Conservation (phyloP, 2,888 invertebrate species). For the Andrena trimmerana region DNA sequence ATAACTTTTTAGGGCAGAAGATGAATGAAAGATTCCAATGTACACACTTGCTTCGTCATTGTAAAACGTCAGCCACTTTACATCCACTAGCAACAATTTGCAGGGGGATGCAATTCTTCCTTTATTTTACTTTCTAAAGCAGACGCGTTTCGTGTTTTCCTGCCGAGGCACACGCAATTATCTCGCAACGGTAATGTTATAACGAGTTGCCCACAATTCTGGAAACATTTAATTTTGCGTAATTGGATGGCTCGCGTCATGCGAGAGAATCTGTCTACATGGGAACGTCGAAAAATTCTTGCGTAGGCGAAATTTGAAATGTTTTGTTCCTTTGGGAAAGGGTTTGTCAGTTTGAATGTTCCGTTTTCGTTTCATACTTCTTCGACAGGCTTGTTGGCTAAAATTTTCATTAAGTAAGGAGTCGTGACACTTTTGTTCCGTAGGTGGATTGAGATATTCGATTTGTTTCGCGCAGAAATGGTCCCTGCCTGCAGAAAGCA, state of each 20-base stretch:
- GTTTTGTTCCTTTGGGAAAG: background rate
- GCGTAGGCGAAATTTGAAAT: background rate
- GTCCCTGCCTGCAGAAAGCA: too few species aligned
- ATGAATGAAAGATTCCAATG: background rate
- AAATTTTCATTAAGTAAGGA: slow-evolving; percentile 15
- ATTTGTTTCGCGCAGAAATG: too few species aligned
- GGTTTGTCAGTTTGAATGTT: background rate
- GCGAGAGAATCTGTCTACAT: background rate
- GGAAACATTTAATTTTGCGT: slow-evolving; percentile 35
- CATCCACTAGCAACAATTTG: background rate
- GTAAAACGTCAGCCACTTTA: background rate
- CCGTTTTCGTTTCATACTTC: background rate
- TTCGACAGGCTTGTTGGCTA: background rate
- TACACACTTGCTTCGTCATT: background rate
- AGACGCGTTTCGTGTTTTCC: slow-evolving; percentile 32
- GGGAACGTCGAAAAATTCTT: background rate
- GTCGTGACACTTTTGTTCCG: too few species aligned
- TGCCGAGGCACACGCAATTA: slow-evolving; percentile 21
- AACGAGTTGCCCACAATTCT: slow-evolving; percentile 21
- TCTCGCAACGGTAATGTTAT: slow-evolving; percentile 14
- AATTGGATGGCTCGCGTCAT: slow-evolving; percentile 10
- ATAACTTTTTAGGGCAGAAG: background rate
- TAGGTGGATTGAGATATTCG: too few species aligned
- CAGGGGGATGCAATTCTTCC: background rate
- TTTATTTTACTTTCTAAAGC: slow-evolving; percentile 16